Conservation (phyloP, 1,140 invertebrate species). For the Conus betulinus region DNA sequence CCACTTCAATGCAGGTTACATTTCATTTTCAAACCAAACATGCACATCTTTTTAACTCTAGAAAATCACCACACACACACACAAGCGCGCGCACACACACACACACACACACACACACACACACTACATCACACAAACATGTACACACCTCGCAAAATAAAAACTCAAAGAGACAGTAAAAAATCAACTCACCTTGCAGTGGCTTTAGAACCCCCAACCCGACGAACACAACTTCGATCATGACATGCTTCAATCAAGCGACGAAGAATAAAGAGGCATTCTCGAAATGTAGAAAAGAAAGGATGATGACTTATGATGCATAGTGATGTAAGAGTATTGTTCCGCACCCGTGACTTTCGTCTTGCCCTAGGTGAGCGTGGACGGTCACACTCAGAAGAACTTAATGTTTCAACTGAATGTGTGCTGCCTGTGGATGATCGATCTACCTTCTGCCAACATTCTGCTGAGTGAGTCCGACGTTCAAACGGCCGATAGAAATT, state of each 20-base stretch:
- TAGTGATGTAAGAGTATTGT: constrained; percentile 93
- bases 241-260: constrained; percentile 97
- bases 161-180: background rate
- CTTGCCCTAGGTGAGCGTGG: constrained; percentile 66
- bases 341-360: constrained; percentile 68
- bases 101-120: background rate
- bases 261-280: constrained; percentile 96
- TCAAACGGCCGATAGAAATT: constrained; percentile 97
- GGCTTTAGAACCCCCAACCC: constrained; percentile 91
- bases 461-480: constrained; percentile 71
- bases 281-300: constrained; percentile 98
- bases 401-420: constrained; percentile 78
- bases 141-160: background rate
- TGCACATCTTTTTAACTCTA: too few relatives aligned
- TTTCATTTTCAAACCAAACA: too few relatives aligned
- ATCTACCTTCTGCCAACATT: constrained; percentile 52
- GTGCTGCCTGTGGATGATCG: constrained; percentile 49
- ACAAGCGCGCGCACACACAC: background rate
- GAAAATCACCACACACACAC: background rate
- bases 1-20: too few relatives aligned
- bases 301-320: constrained; percentile 99
- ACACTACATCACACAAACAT: background rate
- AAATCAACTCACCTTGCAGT: constrained; percentile 83
- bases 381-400: constrained; percentile 81
- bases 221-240: constrained; percentile 90